phyloP scores from a whole-genome alignment of 2,113 vertebrate genomes.

The Poeciliopsis occidentalis region DNA sequence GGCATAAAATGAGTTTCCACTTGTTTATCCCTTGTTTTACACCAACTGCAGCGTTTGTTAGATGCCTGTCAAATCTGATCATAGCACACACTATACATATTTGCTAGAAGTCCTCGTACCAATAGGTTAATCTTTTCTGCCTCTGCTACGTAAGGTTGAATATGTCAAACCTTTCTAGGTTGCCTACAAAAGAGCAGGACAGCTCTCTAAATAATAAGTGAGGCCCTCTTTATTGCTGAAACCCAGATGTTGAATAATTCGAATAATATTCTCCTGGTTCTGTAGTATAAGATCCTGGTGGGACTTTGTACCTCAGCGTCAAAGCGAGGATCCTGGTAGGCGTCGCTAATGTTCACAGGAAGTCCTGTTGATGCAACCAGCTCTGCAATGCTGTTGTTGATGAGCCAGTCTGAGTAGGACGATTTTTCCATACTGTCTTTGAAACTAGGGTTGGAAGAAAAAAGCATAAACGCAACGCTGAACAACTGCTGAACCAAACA shows the following conservation, averaged over 20 bases:
- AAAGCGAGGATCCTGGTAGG: conserved; percentile 97
- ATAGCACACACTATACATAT: too few species aligned
- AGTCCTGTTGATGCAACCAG: conserved; percentile 97
- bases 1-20: background rate
- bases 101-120: background rate
- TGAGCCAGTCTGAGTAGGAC: conserved; percentile 95
- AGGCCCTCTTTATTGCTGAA: background rate
- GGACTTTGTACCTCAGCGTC: conserved; percentile 88
- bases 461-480: conserved; percentile 10
- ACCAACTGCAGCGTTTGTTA: too few species aligned
- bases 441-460: conserved; percentile 81
- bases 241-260: background rate
- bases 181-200: background rate
- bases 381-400: conserved; percentile 97
- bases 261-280: background rate
- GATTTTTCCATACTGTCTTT: conserved; percentile 96
- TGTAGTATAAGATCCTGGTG: background rate
- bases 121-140: background rate
- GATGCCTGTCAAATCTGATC: too few species aligned
- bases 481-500: background rate
- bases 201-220: background rate
- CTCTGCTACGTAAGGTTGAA: background rate
- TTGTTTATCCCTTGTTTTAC: background rate
- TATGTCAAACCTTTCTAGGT: background rate
- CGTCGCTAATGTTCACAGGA: conserved; percentile 96